Evolutionary conservation across 2,888 invertebrate genomes (phyloP).

Genomic region (Phoenoteleia sp.): DNA sequence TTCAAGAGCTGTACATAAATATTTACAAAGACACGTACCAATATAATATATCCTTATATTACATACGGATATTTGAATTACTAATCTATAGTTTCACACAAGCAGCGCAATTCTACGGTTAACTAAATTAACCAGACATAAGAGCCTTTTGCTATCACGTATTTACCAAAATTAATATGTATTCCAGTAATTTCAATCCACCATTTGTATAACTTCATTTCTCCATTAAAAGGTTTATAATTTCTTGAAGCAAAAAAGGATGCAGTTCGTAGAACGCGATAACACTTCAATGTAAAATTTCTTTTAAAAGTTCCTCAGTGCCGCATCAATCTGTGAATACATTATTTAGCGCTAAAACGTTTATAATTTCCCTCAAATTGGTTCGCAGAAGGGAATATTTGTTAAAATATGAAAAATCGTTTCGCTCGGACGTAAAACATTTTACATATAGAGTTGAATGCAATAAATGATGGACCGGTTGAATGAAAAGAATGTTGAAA

Average conservation of each 20-base stretch:
- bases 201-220: too few relatives aligned
- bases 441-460: constrained; percentile 35
- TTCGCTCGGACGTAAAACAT: constrained; percentile 9
- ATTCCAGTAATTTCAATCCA: neutral
- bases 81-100: constrained; percentile 1
- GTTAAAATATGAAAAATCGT: constrained; percentile 21
- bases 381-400: neutral
- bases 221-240: neutral
- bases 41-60: too few relatives aligned
- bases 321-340: neutral
- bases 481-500: constrained; percentile 56
- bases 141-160: neutral
- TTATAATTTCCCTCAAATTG: constrained; percentile 27
- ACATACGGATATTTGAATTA: constrained; percentile 16
- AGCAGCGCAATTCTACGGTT: constrained; percentile 9
- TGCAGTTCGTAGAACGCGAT: neutral
- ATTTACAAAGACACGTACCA: too few relatives aligned
- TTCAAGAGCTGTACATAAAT: too few relatives aligned
- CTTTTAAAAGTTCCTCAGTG: constrained; percentile 6
- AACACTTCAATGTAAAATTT: constrained; percentile 29
- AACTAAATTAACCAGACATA: constrained; percentile 8
- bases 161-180: neutral
- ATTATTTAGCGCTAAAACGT: constrained; percentile 22
- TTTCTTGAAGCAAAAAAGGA: neutral
- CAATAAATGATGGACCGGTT: constrained; percentile 33